phyloP scores from a whole-genome alignment of 2,888 invertebrate species.

The Pammene fasciana region DNA sequence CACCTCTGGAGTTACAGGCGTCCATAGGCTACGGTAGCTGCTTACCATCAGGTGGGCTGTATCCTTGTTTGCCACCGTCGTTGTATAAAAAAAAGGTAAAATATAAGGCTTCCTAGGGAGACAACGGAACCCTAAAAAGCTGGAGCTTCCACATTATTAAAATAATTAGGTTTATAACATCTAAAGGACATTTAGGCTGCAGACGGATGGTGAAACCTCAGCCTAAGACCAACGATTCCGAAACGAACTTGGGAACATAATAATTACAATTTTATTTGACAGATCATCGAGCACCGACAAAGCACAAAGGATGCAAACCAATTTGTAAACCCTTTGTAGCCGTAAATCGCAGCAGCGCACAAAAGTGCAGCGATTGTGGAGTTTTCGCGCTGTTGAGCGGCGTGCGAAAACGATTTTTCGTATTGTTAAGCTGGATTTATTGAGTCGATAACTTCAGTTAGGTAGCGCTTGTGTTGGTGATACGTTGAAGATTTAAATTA shows the following conservation, averaged over 20 bases:
- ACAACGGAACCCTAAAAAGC: no score
- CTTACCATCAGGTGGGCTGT: no score
- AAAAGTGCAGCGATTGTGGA: slow-evolving; percentile 20
- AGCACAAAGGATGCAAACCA: slow-evolving; percentile 37
- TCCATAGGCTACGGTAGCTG: no score
- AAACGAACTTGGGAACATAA: slow-evolving; percentile 27
- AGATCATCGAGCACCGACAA: slow-evolving; percentile 39
- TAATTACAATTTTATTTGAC: slow-evolving; percentile 36
- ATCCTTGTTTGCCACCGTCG: no score
- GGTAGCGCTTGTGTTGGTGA: not conserved
- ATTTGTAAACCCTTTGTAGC: slow-evolving; percentile 25
- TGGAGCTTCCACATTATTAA: no score
- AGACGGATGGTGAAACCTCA: not conserved
- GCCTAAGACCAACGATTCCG: not conserved
- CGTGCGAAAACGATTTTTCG: slow-evolving; percentile 42
- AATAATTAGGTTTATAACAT: not conserved
- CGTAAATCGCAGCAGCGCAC: slow-evolving; percentile 25
- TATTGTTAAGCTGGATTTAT: slow-evolving; percentile 35
- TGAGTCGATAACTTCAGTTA: slow-evolving; percentile 17
- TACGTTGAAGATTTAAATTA: not conserved
- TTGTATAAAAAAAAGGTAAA: no score
- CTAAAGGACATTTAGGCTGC: not conserved
- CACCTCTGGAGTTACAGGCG: no score
- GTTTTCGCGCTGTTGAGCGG: slow-evolving; percentile 39
- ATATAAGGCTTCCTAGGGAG: no score